Evolutionary conservation across 2,888 invertebrate genomes (phyloP).

Genomic region (Lepidochitona cinerea): DNA sequence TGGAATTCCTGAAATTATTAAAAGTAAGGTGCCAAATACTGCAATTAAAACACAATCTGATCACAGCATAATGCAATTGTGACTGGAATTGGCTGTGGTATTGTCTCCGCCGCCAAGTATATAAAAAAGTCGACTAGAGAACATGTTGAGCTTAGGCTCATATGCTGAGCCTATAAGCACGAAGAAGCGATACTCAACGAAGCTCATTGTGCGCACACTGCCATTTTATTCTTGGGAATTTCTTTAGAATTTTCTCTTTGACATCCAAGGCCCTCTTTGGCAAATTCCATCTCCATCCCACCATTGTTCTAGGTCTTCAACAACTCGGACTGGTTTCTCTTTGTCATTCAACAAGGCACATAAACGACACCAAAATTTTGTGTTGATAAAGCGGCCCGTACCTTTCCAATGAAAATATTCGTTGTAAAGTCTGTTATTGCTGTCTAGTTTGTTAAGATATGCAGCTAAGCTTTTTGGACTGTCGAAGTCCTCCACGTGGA

Average conservation of each 20-base stretch:
- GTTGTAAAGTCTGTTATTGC: slow-evolving; percentile 90
- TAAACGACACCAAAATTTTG: slow-evolving; percentile 9
- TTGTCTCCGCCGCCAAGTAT: no score
- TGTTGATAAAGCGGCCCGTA: slow-evolving; percentile 10
- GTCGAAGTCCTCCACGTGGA: slow-evolving; percentile 95
- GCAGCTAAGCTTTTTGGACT: slow-evolving; percentile 87
- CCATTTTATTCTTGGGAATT: no score
- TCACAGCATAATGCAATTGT: no score
- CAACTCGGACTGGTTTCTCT: slow-evolving; percentile 66
- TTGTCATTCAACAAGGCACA: slow-evolving; percentile 14
- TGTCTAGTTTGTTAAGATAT: slow-evolving; percentile 85
- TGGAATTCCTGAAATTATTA: no score
- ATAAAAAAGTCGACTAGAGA: no score
- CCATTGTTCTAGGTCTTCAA: slow-evolving; percentile 91
- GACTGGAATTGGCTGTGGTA: no score
- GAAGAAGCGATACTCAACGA: no score
- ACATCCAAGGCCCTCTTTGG: neutral
- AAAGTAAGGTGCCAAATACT: no score
- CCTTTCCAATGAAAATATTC: slow-evolving; percentile 94
- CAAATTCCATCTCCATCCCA: slow-evolving; percentile 77
- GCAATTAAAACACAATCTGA: no score
- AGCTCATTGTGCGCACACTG: no score
- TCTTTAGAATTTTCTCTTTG: neutral
- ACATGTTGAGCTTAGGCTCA: no score
- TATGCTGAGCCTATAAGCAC: no score